Base-by-base conservation (phyloP, 1,140 invertebrate species). In the Orussus abietinus region DNA sequence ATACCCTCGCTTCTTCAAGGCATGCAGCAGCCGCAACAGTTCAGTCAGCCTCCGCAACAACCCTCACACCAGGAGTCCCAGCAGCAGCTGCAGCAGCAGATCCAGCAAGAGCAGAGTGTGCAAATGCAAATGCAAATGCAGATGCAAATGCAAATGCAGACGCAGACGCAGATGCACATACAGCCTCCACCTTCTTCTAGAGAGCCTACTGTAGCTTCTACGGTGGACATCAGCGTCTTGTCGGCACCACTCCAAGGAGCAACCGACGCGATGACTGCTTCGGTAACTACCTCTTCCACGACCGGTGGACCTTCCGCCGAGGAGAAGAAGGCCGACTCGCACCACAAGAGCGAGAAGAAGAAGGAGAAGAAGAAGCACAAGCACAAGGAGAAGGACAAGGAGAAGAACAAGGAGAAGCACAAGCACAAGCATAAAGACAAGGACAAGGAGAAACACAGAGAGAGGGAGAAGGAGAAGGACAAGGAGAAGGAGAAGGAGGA, bases 341-440 rank as follows among this genome's bases (percentile, higher is more conserved):
- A 75, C 19, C 76, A 78, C 49, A 76, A 76, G 44, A 72, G 77
- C 22, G 78, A 80, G 57, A 83, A 84, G 51, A 80, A 80, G 50
- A 80, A 80, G 43, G 79, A 82, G 49, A 79, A 85, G 34, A 80
- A 81, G 22, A 80, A 82, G 42, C 75, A 80, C 35, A 80, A 79
- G 45, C 74, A 80, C 47, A 82, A 83, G 48, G 77, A 83, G 45
- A 84, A 83, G 55, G 79, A 81, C 22, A 83, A 81, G 45, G 78
- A 80, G 1, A 78, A 78, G 26, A 45, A 11, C 4, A 58, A 58
- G 12, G 72, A 78, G 36, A 77, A 79, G 32, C 76, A 80, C 34
- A 80, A 80, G 43, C 49, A 75, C 18, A 82, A 82, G 53, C 77
- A 83, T 47, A 82, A 83, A 55, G 75, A 78, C 18, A 80, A 77